phyloP scores from a whole-genome alignment of 1,140 invertebrate genomes.

The Hycleus phaleratus region DNA sequence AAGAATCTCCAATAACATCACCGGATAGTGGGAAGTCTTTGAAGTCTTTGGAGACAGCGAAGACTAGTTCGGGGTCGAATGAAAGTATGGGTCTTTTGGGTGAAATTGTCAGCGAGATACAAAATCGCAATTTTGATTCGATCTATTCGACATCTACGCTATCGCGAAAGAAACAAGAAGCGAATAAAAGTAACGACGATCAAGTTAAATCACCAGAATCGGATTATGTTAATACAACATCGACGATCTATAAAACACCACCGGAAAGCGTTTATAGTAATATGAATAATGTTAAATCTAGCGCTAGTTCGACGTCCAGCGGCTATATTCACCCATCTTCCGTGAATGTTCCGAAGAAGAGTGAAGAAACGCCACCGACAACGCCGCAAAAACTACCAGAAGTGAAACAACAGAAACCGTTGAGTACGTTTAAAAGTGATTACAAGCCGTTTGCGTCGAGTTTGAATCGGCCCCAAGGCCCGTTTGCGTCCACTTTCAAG shows the following conservation, averaged over 20 bases:
- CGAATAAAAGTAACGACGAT: slow-evolving; percentile 37
- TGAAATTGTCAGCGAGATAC: slow-evolving; percentile 80
- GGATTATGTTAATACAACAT: slow-evolving; percentile 47
- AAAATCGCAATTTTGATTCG: slow-evolving; percentile 74
- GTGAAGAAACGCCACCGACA: slow-evolving; percentile 11
- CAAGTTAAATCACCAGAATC: slow-evolving; percentile 40
- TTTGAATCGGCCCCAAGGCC: slow-evolving; percentile 30
- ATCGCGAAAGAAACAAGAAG: slow-evolving; percentile 51
- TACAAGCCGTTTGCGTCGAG: slow-evolving; percentile 34
- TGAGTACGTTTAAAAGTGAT: slow-evolving; percentile 29
- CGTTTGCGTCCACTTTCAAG: slow-evolving; percentile 35
- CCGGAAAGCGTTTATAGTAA: slow-evolving; percentile 54
- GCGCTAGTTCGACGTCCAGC: slow-evolving; percentile 55
- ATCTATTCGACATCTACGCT: slow-evolving; percentile 73
- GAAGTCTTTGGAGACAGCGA: slow-evolving; percentile 45
- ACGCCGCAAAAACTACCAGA: slow-evolving; percentile 32
- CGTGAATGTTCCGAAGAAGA: slow-evolving; percentile 49
- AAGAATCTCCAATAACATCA: slow-evolving; percentile 52
- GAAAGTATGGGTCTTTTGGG: slow-evolving; percentile 65
- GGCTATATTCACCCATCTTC: slow-evolving; percentile 65
- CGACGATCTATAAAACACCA: slow-evolving; percentile 47
- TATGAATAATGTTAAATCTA: slow-evolving; percentile 48
- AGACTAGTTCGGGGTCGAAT: slow-evolving; percentile 43
- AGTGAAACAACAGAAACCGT: slow-evolving; percentile 8
- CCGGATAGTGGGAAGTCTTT: slow-evolving; percentile 47